Conservation (phyloP, 2,888 invertebrate genomes). For the Agriopis aurantiaria region DNA sequence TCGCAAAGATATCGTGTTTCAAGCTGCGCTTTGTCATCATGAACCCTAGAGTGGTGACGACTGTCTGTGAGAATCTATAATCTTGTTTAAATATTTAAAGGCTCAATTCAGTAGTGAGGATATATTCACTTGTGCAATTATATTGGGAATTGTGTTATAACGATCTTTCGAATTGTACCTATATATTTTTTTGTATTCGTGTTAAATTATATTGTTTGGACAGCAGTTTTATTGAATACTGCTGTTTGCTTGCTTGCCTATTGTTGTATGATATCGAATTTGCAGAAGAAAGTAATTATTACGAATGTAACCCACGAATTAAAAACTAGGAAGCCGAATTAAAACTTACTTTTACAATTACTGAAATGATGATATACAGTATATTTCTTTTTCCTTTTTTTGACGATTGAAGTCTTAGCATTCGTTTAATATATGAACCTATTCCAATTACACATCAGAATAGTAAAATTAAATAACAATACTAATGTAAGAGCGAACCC, state of each 20-base stretch:
- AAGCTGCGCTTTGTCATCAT: not conserved
- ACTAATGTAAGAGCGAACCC: conserved; percentile 57
- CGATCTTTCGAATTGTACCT: not conserved
- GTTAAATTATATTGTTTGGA: conserved; percentile 11
- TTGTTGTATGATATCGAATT: conserved; percentile 2
- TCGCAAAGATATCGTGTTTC: conserved; percentile 3
- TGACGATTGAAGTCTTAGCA: not conserved
- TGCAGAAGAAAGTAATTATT: not conserved
- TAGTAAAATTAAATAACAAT: conserved; percentile 37
- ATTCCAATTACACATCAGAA: not conserved
- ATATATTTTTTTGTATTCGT: conserved; percentile 4
- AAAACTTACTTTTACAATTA: not conserved
- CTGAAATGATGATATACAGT: not conserved
- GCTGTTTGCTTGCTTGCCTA: conserved; percentile 1
- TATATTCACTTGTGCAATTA: conserved; percentile 4
- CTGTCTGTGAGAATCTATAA: not conserved
- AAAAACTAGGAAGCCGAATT: not conserved
- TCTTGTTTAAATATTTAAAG: not conserved
- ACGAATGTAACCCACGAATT: conserved; percentile 1
- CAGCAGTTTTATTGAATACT: conserved; percentile 17
- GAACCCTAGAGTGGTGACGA: too few relatives aligned
- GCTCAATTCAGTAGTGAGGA: not conserved
- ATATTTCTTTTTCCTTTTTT: not conserved
- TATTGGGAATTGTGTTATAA: not conserved
- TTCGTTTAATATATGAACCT: not conserved